Evolutionary conservation across 1,140 invertebrate genomes (phyloP).

Genomic region (Aplysia californica): DNA sequence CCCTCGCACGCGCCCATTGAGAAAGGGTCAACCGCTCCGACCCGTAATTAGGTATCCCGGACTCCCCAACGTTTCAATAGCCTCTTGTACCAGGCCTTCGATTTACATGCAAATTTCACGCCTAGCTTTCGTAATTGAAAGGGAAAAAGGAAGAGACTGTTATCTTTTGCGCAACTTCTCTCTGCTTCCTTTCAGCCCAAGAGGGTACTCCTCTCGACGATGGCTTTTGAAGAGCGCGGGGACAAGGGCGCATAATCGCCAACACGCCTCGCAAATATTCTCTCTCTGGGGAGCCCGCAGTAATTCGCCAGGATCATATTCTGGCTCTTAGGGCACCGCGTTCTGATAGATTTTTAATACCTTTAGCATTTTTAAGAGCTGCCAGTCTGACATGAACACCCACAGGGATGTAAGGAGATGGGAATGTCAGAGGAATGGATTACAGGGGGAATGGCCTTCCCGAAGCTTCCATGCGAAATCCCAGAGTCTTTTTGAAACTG

Average conservation of each 20-base stretch:
- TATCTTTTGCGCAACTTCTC: not conserved
- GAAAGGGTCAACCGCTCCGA: conserved; percentile 3
- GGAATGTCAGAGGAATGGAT: no score
- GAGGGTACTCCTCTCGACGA: not conserved
- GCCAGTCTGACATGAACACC: not conserved
- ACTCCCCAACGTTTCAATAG: not conserved
- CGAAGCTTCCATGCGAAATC: no score
- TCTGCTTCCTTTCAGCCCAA: not conserved
- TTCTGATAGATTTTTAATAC: conserved; percentile 15
- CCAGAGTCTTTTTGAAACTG: no score
- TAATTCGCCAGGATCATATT: not conserved
- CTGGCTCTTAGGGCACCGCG: not conserved
- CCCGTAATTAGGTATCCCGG: conserved; percentile 13
- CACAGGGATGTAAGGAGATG: not conserved
- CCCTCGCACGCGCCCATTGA: no score
- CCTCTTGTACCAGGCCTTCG: not conserved
- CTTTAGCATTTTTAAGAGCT: not conserved
- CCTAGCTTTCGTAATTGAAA: conserved; percentile 3
- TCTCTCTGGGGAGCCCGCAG: not conserved
- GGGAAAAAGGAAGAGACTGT: not conserved
- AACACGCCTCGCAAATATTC: not conserved
- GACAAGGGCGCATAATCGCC: no score
- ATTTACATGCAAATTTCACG: conserved; percentile 25
- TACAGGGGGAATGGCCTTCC: no score
- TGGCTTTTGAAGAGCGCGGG: not conserved